A percentile compares a stretch with the other conserved stretches of the same genome.
These are phyloP conservation scores for Parnassius mnemosyne DNA, from an alignment of 2,888 invertebrate genomes.

Conservation along the genomic window DNA sequence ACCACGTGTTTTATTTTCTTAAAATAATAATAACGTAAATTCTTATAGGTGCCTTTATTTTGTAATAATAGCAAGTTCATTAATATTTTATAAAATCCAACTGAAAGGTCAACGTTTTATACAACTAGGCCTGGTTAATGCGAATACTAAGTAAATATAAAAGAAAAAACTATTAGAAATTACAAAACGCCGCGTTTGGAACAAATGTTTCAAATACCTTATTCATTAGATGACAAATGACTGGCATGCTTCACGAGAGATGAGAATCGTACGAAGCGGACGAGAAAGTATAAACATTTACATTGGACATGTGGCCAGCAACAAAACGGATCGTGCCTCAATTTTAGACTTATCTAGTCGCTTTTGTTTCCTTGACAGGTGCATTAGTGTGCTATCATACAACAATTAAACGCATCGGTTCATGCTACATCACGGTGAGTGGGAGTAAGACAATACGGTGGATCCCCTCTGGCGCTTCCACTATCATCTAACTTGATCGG, in stretches of 20 bases:
- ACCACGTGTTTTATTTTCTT: too few relatives aligned
- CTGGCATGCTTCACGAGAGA: conserved; percentile 67
- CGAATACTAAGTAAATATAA: too few relatives aligned
- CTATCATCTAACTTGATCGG: conserved; percentile 33
- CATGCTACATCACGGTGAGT: conserved; percentile 69
- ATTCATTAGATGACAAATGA: conserved; percentile 65
- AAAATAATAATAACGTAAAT: too few relatives aligned
- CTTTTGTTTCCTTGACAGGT: conserved; percentile 80
- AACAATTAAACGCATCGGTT: conserved; percentile 77
- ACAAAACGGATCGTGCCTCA: conserved; percentile 64
- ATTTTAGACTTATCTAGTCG: conserved; percentile 72
- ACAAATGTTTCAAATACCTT: conserved; percentile 27
- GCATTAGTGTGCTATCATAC: conserved; percentile 77
- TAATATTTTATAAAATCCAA: too few relatives aligned
- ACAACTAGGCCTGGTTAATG: too few relatives aligned
- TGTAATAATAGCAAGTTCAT: too few relatives aligned
- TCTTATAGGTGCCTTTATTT: too few relatives aligned
- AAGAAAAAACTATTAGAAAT: too few relatives aligned
- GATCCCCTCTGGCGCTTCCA: conserved; percentile 35
- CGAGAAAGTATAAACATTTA: conserved; percentile 78
- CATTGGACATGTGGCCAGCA: conserved; percentile 57
- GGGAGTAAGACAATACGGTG: conserved; percentile 37
- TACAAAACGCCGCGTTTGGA: conserved; percentile 9
- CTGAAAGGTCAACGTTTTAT: too few relatives aligned
- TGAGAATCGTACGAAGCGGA: conserved; percentile 58